Base-by-base conservation (phyloP, 2,113 vertebrate genomes). In the Barnardius zonarius region DNA sequence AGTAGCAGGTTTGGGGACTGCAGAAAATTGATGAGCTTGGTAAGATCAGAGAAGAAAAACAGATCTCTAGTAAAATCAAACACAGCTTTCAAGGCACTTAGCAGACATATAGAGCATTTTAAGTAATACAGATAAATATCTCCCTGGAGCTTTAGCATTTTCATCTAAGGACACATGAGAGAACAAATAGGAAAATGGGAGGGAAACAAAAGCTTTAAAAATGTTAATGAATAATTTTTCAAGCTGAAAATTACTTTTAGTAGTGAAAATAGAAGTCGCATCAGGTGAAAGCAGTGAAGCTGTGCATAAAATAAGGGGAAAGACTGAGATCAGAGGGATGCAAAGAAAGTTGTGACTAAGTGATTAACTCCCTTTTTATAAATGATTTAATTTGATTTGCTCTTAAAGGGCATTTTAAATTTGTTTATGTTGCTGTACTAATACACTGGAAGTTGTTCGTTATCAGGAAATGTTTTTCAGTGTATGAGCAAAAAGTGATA, bases 81-180 rank as follows among this genome's bases (percentile, higher is more conserved):
- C 77, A 69, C 67, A 37, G 93, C 79, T 97, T 90, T 92, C 62
- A 90, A 68, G 66, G 69, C 93, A 96, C 86, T 95, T 90, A 96
- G 69, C 76, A 83, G 87, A 93, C 49, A 68, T 94, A 94, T 3
- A 87, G 74, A 79, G 94, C 74, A 80, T 95, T 95, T 96, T 87
- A 96, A 96, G 87, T 96, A 93, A 94, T 81, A 91, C 39, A 87
- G 78, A 89, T 92, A 88, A 96, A 94, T 91, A 91, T 67, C 73
- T 97, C 95, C 90, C 93, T 83, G 62, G 92, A 96, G 96, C 37
- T 94, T 95, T 86, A 46, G 81, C 67, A 64, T 96, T 93, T 95
- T 95, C 76, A 76, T 93, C 86, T 94, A 69, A 85, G 69, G 70
- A 77, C 63, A 69, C 88, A 94, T 84, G 74, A 74, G 88, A 92